Evolutionary conservation across 2,113 vertebrate species (phyloP), one percentile per base, ranked within the genome.

Genomic region (Takifugu bimaculatus): DNA sequence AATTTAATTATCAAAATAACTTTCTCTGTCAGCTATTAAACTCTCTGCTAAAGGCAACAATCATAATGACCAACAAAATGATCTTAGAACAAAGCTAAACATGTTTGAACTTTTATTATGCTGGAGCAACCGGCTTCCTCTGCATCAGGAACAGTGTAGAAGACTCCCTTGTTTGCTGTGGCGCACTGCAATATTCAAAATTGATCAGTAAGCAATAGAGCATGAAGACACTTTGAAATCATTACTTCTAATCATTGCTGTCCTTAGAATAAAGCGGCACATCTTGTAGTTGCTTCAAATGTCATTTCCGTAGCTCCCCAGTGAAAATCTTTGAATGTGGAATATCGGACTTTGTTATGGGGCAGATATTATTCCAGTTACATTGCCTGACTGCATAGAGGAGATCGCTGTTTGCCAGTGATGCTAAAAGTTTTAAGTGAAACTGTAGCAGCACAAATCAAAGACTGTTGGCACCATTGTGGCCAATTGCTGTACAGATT

Each of bases 141-240:
- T 7, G 6, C 2, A 5, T 42, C 13, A 25, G 26, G 6, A 48
- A 10, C 7, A 35, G 3, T n/a, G 47, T 12, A 25, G 3, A 48
- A 56, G 42, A 32, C 54, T 32, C 50, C 1, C 65, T 63, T 63
- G 71, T 67, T 75, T 60, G 26, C 26, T 12, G 25, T 45, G 20
- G 14, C 11, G 13, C 12, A 26, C 63, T 72, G 60, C n/a, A 72
- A 63, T 3, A 54, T 26, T 35, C 12, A 15, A 28, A 52, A 61
- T 4, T 49, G 12, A 67, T 64, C 27, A 70, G 65, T 42, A 48
- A 57, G n/a, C 4, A 14, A 59, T 5, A 49, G 42, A 53, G 32
- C 26, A 60, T 50, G 1, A 5, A 10, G 51, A 45, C 6, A 49
- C 25, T 6, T 2, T 1, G 44, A 39, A 49, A 12, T 7, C 35